Evolutionary conservation across 2,797 vertebrate species (phyloP).

Genomic region (Trachops cirrhosus): DNA sequence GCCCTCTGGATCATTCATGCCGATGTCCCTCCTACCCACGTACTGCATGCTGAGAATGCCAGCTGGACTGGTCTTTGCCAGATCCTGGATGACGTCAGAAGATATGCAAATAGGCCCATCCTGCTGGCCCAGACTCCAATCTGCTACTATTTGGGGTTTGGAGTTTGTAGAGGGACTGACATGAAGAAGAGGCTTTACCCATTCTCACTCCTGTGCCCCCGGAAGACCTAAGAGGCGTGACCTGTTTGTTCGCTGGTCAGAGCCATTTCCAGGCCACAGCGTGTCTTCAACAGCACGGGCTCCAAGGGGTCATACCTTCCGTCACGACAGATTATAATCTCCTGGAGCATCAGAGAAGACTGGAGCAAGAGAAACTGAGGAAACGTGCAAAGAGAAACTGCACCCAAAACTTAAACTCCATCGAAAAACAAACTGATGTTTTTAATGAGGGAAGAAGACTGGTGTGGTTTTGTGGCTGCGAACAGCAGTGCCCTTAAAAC

Average conservation of each 20-base stretch:
- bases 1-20: constrained; percentile 89
- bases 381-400: constrained; percentile 80
- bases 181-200: constrained; percentile 89
- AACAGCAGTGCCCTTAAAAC: fast-evolving
- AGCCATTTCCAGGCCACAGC: constrained; percentile 87
- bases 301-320: constrained; percentile 90
- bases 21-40: constrained; percentile 89
- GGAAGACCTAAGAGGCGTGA: constrained; percentile 87
- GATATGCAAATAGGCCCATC: constrained; percentile 84
- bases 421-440: not conserved
- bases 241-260: constrained; percentile 95
- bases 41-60: constrained; percentile 89
- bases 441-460: fast-evolving
- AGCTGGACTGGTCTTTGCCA: constrained; percentile 93
- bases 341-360: constrained; percentile 90
- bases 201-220: constrained; percentile 91
- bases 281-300: constrained; percentile 87
- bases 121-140: constrained; percentile 90
- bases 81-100: constrained; percentile 87
- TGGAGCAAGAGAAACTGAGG: constrained; percentile 78
- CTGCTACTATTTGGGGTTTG: constrained; percentile 93
- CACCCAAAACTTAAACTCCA: constrained; percentile 46
- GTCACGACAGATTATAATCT: constrained; percentile 93
- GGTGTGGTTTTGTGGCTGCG: fast-evolving
- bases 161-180: constrained; percentile 94